Conservation (phyloP, 2,797 vertebrate species). For the Brachyrhaphis roseni region DNA sequence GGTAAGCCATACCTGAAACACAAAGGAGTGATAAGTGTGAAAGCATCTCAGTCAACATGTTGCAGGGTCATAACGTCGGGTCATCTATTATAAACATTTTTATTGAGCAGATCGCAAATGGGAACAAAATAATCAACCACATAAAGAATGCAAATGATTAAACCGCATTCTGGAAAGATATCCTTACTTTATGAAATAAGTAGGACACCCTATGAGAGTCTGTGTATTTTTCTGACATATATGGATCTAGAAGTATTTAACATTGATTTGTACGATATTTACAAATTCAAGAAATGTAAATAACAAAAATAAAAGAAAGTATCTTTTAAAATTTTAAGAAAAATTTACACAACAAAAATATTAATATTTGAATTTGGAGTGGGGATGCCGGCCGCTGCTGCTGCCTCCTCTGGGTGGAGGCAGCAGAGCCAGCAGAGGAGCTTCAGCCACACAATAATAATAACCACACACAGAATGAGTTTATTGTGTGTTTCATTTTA, state of each 20-base stretch:
- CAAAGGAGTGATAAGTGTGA: conserved; percentile 28
- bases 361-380: background rate
- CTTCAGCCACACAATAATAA: background rate
- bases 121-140: background rate
- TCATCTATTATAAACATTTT: background rate
- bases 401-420: background rate
- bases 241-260: background rate
- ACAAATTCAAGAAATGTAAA: background rate
- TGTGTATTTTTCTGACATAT: background rate
- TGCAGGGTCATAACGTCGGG: background rate
- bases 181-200: background rate
- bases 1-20: conserved; percentile 91
- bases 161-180: background rate
- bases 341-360: background rate
- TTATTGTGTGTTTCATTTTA: background rate
- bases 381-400: background rate
- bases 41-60: background rate
- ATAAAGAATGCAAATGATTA: background rate
- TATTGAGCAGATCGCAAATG: background rate
- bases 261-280: background rate
- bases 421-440: background rate
- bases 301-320: background rate
- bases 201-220: background rate
- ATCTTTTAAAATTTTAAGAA: background rate
- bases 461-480: background rate